These are phyloP conservation scores for Anthrax anthrax DNA, from an alignment of 2,888 invertebrate species.

Conservation along the genomic window DNA sequence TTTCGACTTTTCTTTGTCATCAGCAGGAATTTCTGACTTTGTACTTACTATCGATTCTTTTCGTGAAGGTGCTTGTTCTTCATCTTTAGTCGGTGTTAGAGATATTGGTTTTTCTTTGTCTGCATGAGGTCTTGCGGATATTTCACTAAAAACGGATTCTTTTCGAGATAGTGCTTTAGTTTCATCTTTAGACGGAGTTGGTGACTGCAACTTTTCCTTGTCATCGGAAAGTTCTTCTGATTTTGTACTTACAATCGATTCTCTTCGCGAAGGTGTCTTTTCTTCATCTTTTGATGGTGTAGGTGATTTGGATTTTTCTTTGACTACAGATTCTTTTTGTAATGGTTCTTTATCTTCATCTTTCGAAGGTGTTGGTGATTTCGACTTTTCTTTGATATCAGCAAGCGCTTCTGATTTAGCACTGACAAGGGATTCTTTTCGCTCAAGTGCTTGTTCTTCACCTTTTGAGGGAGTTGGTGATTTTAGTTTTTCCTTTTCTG, in stretches of 20 bases:
- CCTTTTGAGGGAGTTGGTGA: constrained; percentile 12
- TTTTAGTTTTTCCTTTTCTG: neutral
- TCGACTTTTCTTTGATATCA: neutral
- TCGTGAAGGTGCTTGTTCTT: neutral
- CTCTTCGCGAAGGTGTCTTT: constrained; percentile 14
- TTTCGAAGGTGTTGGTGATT: neutral
- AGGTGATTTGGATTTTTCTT: neutral
- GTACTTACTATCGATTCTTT: constrained; percentile 15
- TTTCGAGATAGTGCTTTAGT: too few species aligned
- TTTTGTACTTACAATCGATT: constrained; percentile 16
- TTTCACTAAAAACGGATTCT: too few species aligned
- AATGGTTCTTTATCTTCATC: constrained; percentile 10
- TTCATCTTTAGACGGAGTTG: neutral
- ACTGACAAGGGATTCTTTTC: constrained; percentile 11
- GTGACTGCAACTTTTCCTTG: neutral
- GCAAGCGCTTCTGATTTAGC: neutral
- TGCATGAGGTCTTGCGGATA: too few species aligned
- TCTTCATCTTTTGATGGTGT: constrained; percentile 3
- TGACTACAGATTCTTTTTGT: constrained; percentile 15
- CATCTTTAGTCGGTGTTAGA: neutral
- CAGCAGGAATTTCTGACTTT: too few species aligned
- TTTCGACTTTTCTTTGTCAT: neutral
- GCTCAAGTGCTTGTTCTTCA: constrained; percentile 9
- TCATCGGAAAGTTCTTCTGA: constrained; percentile 12
- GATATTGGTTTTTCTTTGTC: too few species aligned